A percentile compares a stretch with the other conserved stretches of the same genome.
phyloP scores from a whole-genome alignment of 92 coral and sea anemone genomes.

The Umimayanthus chanpuru region DNA sequence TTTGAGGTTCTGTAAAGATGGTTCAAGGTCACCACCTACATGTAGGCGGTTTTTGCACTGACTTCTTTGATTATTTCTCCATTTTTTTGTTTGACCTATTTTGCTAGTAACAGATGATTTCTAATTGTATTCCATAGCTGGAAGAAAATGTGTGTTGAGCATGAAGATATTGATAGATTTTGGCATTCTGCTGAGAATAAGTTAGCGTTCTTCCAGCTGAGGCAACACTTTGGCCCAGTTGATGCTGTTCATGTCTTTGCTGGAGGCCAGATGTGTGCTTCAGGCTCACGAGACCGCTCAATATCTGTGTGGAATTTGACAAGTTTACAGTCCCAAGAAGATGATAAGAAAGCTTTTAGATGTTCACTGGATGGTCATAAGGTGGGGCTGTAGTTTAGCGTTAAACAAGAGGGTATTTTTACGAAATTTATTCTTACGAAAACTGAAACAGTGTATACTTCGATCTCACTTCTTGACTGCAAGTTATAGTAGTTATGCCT shows the following conservation, averaged over 20 bases:
- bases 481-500: no score
- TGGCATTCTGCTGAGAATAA: slow-evolving; percentile 65
- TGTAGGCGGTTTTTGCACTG: no score
- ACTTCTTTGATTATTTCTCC: not conserved
- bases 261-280: slow-evolving; percentile 74
- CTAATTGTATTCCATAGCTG: slow-evolving; percentile 49
- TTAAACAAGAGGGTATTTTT: no score
- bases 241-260: slow-evolving; percentile 84
- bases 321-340: slow-evolving; percentile 54
- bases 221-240: slow-evolving; percentile 83
- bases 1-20: no score
- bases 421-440: no score
- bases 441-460: no score
- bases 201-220: slow-evolving; percentile 71
- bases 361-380: slow-evolving; percentile 84
- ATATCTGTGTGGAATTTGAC: slow-evolving; percentile 74
- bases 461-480: no score
- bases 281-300: slow-evolving; percentile 82
- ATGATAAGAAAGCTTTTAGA: slow-evolving; percentile 66
- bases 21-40: no score
- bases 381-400: slow-evolving; percentile 38
- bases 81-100: not conserved
- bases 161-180: slow-evolving; percentile 85
- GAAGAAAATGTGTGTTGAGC: slow-evolving; percentile 86
- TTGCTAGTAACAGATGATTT: not conserved